Conservation (phyloP, 1,140 invertebrate genomes). For the Yoshiicerus persimilis region DNA sequence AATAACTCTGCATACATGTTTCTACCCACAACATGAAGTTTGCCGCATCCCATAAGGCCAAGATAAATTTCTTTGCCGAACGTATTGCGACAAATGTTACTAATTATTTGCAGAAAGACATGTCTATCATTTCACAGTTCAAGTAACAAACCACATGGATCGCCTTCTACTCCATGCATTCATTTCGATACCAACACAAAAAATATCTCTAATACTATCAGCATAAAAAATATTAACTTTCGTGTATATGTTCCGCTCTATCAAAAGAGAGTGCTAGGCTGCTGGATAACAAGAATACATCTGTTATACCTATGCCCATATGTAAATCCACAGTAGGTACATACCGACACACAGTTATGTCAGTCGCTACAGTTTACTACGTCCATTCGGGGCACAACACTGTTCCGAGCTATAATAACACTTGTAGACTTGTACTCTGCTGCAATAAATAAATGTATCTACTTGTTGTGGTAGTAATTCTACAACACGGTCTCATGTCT, state of each 20-base stretch:
- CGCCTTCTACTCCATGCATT: not conserved
- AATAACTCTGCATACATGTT: slow-evolving; percentile 28
- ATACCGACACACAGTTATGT: no score
- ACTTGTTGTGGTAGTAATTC: not conserved
- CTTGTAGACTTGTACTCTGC: not conserved
- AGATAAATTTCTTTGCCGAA: slow-evolving; percentile 38
- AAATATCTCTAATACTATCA: no score
- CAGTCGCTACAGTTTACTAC: no score
- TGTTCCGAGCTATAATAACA: not conserved
- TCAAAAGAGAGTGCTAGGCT: no score
- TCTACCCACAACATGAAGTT: slow-evolving; percentile 22
- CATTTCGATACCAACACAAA: not conserved
- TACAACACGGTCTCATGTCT: not conserved
- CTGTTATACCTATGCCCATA: no score
- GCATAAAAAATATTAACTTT: no score
- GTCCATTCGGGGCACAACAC: no score
- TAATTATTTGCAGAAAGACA: slow-evolving; percentile 41
- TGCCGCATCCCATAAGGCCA: slow-evolving; percentile 13
- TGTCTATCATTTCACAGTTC: slow-evolving; percentile 36
- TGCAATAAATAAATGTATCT: not conserved
- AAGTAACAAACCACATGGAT: slow-evolving; percentile 31
- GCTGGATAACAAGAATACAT: no score
- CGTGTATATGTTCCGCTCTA: no score
- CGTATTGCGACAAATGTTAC: slow-evolving; percentile 36
- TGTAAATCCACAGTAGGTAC: no score